Conservation (phyloP, 1,140 invertebrate species). For the Procambarus clarkii region DNA sequence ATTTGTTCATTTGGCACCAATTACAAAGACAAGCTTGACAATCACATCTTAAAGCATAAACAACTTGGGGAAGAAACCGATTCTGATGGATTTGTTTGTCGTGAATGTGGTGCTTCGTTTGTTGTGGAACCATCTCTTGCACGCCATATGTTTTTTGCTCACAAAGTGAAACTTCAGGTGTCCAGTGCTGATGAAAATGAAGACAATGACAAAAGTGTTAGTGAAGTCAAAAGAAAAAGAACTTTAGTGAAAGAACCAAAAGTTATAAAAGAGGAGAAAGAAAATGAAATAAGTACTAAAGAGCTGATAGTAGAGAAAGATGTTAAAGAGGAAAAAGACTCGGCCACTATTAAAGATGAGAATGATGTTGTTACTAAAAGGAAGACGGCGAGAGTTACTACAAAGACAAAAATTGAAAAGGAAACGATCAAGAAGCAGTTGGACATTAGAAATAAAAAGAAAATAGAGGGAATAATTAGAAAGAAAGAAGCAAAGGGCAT, state of each 20-base stretch:
- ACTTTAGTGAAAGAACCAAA: not conserved
- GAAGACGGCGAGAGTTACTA: not conserved
- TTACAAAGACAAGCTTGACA: conserved; percentile 66
- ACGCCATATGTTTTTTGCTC: conserved; percentile 72
- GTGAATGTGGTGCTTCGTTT: conserved; percentile 71
- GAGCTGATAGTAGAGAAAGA: not conserved
- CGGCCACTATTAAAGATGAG: not conserved
- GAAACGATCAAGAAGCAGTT: not conserved
- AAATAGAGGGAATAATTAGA: conserved; percentile 11
- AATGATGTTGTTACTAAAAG: conserved; percentile 32
- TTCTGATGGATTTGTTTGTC: conserved; percentile 67
- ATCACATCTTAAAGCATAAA: conserved; percentile 62
- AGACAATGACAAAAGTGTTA: conserved; percentile 14
- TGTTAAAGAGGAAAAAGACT: conserved; percentile 3
- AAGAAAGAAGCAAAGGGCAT: conserved; percentile 2
- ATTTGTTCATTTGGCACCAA: conserved; percentile 68
- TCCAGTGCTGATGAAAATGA: conserved; percentile 49
- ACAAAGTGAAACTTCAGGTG: conserved; percentile 67
- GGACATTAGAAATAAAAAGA: not conserved
- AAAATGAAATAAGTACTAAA: not conserved
- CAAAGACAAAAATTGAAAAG: conserved; percentile 31
- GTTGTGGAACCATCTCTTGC: conserved; percentile 69
- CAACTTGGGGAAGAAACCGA: conserved; percentile 19
- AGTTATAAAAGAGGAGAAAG: not conserved
- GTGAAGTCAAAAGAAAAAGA: not conserved